Evolutionary conservation across 2,888 invertebrate species (phyloP).

Genomic region (Cyclophora punctaria): DNA sequence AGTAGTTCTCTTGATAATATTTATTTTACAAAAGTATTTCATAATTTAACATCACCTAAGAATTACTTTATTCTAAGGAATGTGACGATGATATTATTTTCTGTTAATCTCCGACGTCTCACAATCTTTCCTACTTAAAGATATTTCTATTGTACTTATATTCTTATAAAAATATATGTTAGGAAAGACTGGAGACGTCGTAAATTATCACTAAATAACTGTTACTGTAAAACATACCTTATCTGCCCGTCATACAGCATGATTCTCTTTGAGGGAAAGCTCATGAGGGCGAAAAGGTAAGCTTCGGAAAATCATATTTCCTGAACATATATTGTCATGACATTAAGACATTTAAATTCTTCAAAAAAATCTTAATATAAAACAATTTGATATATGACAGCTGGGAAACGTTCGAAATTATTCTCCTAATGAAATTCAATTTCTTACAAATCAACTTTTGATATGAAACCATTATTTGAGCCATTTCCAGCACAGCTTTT

Average conservation of each 20-base stretch:
- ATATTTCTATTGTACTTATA: too few relatives aligned
- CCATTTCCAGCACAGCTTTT: too few relatives aligned
- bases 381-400: too few relatives aligned
- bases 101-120: conserved; percentile 6
- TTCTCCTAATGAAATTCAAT: too few relatives aligned
- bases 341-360: too few relatives aligned
- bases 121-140: conserved; percentile 4
- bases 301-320: conserved; percentile 2
- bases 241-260: conserved; percentile 10
- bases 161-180: neutral
- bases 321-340: too few relatives aligned
- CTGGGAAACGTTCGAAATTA: too few relatives aligned
- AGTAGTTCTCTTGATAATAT: neutral
- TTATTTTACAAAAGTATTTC: neutral
- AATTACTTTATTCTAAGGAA: too few relatives aligned
- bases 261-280: conserved; percentile 7
- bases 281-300: conserved; percentile 8
- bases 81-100: neutral
- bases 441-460: neutral
- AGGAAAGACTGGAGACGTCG: conserved; percentile 13
- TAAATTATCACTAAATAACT: conserved; percentile 4
- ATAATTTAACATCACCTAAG: too few relatives aligned
- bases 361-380: too few relatives aligned
- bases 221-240: too few relatives aligned
- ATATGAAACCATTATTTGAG: too few relatives aligned